A percentile compares a stretch with the other conserved stretches of the same genome.
Conservation (phyloP, 2,888 invertebrate genomes). For the Dasypogon diadema region DNA sequence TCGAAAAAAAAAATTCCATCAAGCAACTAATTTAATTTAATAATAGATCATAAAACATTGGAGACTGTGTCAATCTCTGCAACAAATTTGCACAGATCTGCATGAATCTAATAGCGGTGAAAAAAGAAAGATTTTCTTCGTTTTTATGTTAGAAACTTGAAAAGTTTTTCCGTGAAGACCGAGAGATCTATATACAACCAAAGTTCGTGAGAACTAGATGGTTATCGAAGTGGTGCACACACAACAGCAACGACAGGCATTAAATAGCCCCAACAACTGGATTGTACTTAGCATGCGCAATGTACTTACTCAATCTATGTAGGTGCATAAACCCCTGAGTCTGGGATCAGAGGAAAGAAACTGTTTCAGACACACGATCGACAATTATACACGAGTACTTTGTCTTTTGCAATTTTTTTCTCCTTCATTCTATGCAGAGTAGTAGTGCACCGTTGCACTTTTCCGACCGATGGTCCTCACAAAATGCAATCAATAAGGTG, state of each 20-base stretch:
- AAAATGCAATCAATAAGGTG: constrained; percentile 50
- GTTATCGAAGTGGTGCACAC: constrained; percentile 54
- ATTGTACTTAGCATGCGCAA: constrained; percentile 49
- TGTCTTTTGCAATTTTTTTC: constrained; percentile 40
- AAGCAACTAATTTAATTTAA: too few relatives aligned
- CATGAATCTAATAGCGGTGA: not conserved
- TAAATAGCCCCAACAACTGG: constrained; percentile 43
- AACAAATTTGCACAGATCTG: not conserved
- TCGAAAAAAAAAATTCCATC: too few relatives aligned
- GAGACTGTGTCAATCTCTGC: not conserved
- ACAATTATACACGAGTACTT: constrained; percentile 53
- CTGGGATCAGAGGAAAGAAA: not conserved
- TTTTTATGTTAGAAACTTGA: constrained; percentile 8
- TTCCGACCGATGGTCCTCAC: constrained; percentile 46
- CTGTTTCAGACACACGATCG: constrained; percentile 49
- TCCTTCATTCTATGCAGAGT: constrained; percentile 5
- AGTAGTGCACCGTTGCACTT: constrained; percentile 47
- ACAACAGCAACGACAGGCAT: constrained; percentile 45
- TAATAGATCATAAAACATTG: too few relatives aligned
- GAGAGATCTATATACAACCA: constrained; percentile 47
- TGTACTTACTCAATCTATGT: constrained; percentile 46
- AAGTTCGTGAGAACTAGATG: constrained; percentile 57
- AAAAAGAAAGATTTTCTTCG: not conserved
- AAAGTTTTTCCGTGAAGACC: constrained; percentile 25
- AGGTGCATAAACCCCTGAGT: constrained; percentile 23